Percentiles rank a stretch among this genome's conserved stretches.
Conservation (phyloP, 2,888 invertebrate genomes). For the Ellobium chinense region DNA sequence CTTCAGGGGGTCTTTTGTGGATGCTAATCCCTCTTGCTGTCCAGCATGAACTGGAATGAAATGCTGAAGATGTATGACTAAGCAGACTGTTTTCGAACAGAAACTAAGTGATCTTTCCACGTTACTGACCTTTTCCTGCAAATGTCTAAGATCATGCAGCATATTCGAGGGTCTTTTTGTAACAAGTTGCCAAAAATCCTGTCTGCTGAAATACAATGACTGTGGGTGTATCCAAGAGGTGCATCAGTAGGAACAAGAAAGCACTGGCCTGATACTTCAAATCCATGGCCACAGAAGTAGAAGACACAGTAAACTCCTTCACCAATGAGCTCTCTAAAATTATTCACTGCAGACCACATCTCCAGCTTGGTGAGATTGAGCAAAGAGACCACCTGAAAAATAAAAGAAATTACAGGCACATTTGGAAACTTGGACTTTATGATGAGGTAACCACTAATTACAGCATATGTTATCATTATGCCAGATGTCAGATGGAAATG, state of each 20-base stretch:
- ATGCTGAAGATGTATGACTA: no score
- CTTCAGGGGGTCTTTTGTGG: no score
- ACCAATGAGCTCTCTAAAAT: conserved; percentile 78
- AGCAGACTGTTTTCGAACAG: no score
- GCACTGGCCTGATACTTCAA: conserved; percentile 78
- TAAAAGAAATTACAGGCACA: no score
- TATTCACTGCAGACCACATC: conserved; percentile 77
- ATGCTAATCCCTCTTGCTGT: no score
- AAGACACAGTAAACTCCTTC: conserved; percentile 75
- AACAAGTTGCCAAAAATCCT: conserved; percentile 73
- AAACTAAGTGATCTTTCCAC: no score
- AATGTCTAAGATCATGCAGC: conserved; percentile 79
- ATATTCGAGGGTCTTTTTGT: conserved; percentile 75
- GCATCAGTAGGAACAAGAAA: conserved; percentile 80
- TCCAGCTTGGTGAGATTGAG: conserved; percentile 78
- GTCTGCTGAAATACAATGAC: conserved; percentile 72
- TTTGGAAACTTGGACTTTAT: no score
- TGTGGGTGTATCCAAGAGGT: conserved; percentile 73
- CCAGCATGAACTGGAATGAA: no score
- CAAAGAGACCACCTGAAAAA: conserved; percentile 75
- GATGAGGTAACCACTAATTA: no score
- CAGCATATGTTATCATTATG: no score
- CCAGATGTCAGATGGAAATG: no score
- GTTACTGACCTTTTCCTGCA: conserved; percentile 73
- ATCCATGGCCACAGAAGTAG: conserved; percentile 80